These are phyloP conservation scores for Umimayanthus kanabou DNA, from an alignment of 92 coral and sea anemone species.

Conservation along the genomic window DNA sequence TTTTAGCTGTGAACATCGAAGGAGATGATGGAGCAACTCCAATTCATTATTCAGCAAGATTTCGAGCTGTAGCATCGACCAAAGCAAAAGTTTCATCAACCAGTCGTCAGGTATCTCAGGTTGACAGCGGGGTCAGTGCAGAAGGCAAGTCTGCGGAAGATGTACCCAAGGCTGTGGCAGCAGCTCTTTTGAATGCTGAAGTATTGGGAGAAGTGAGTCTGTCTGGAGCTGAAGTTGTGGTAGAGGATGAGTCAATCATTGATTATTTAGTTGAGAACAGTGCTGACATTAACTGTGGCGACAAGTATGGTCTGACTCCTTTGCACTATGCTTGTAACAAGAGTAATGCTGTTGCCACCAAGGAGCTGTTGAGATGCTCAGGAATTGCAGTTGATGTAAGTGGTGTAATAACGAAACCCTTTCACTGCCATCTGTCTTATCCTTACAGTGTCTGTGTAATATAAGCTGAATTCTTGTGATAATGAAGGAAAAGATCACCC, in stretches of 20 bases:
- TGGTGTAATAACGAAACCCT: not conserved
- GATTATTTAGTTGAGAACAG: conserved; percentile 49
- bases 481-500: no score
- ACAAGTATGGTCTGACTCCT: conserved; percentile 89
- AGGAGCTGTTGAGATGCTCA: conserved; percentile 63
- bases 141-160: conserved; percentile 31
- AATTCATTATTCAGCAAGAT: conserved; percentile 93
- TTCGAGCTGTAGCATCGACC: conserved; percentile 56
- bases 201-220: conserved; percentile 34
- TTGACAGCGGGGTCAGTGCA: conserved; percentile 19
- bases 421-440: no score
- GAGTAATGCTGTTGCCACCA: conserved; percentile 67
- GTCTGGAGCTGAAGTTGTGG: conserved; percentile 49
- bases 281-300: conserved; percentile 68
- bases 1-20: conserved; percentile 52
- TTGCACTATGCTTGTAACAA: conserved; percentile 93
- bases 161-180: conserved; percentile 36
- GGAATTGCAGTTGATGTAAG: conserved; percentile 83
- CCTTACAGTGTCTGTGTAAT: no score
- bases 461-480: no score
- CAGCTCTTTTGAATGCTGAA: conserved; percentile 56
- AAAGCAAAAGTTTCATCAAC: conserved; percentile 37
- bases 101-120: conserved; percentile 50
- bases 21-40: conserved; percentile 97
- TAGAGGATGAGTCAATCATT: conserved; percentile 74